These are phyloP conservation scores for Rhea americana DNA, from an alignment of 2,113 vertebrate genomes.

Conservation along the genomic window DNA sequence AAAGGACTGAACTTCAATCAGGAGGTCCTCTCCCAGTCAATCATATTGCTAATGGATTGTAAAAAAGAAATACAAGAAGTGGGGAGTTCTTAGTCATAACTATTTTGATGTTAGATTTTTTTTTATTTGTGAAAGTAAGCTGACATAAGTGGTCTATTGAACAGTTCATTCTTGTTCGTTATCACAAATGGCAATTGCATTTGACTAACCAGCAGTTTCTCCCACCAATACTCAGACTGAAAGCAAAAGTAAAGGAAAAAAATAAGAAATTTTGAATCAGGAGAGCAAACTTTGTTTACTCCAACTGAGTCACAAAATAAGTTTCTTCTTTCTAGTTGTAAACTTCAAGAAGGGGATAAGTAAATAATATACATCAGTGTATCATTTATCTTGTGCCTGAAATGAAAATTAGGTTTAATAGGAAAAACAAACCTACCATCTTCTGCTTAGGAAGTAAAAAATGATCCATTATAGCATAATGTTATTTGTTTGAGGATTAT, in stretches of 20 bases:
- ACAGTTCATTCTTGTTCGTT: not conserved
- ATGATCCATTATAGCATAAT: constrained; percentile 64
- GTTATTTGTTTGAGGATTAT: constrained; percentile 69
- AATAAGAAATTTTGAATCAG: constrained; percentile 1
- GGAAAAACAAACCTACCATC: constrained; percentile 55
- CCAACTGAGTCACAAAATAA: not conserved
- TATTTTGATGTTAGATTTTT: not conserved
- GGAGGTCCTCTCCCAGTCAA: not conserved
- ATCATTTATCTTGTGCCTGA: constrained; percentile 53
- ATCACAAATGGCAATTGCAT: not conserved
- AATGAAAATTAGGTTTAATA: constrained; percentile 61
- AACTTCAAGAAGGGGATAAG: constrained; percentile 31
- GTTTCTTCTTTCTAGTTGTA: not conserved
- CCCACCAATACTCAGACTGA: not conserved
- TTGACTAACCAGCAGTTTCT: constrained; percentile 15
- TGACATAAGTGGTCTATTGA: not conserved
- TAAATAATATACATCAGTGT: constrained; percentile 3
- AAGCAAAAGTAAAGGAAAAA: not conserved
- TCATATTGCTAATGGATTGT: not conserved
- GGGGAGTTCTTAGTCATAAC: rapidly evolving
- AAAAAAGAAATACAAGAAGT: not conserved
- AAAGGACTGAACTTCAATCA: rapidly evolving
- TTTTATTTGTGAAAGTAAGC: not conserved
- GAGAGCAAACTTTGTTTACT: constrained; percentile 22
- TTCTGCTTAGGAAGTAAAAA: constrained; percentile 63